Base-by-base conservation (phyloP, 2,888 invertebrate genomes). In the Linnaemya vulpina region DNA sequence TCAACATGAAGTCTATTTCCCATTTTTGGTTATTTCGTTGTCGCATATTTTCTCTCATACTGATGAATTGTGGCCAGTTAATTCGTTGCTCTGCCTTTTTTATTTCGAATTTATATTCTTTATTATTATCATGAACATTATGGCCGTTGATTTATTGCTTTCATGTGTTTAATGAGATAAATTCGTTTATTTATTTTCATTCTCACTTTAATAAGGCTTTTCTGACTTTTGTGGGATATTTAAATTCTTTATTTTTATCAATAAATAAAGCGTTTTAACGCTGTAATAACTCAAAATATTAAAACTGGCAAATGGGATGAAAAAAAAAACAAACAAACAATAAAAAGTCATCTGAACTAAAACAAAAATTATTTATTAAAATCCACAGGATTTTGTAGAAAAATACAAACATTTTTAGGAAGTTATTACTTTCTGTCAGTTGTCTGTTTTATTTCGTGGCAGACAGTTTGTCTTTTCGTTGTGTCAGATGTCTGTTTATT, bases 401-500 rank as follows among this genome's bases (percentile, higher is more conserved):
- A 49, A 30, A 49, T 51, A 62, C 20, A 22, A 3, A 22, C 15
- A 30, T 30, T 20, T 62, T 4, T 51, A 13, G 4, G 43, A 51
- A 62, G 15, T 30, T 62, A 74, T 74, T 62, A 73, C 60, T 62
- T 49, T 43, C 63, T 75, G 53, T 63, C 63, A 53, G 63, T 22
- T 62, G 62, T 62, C 46, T 49, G 55, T 73, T 46, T 58, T 38
- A 17, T 20, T 51, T 49, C 40, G 15, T 25, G 17, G 22, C 9
- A 63, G 74, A 75, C 74, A 17, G 13, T 75, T 58, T 30, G 74
- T 63, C 74, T 51, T 67, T 67, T 58, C 17, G 22, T 58, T 67
- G 13, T 58, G 58, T 58, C 76, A 76, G 58, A 30, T 58, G 67
- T 60, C 49, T 38, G 40, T 68, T 67, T n/a, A 40, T 60, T 68